Conservation (phyloP, 2,113 vertebrate genomes). For the Seriola quinqueradiata region DNA sequence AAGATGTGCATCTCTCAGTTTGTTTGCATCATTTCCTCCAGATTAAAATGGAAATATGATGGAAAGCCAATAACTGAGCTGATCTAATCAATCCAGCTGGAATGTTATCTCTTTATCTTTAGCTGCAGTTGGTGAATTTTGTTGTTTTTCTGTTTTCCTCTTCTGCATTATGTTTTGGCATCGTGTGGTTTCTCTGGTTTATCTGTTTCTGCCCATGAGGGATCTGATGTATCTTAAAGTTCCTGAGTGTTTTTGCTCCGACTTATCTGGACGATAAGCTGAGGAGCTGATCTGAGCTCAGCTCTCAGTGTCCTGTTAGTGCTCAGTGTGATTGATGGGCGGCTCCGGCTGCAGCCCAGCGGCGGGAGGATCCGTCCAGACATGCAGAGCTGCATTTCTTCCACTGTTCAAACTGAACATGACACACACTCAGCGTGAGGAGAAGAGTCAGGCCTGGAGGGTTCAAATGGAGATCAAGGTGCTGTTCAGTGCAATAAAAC, state of each 20-base stretch:
- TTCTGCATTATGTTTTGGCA: background rate
- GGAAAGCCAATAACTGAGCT: background rate
- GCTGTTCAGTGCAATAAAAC: background rate
- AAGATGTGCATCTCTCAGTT: too few relatives aligned
- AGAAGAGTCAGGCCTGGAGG: slow-evolving; percentile 56
- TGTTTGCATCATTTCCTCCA: background rate
- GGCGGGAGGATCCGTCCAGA: slow-evolving; percentile 44
- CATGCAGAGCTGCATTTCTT: slow-evolving; percentile 51
- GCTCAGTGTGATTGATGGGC: slow-evolving; percentile 21
- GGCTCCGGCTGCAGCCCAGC: slow-evolving; percentile 13
- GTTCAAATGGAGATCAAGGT: slow-evolving; percentile 73
- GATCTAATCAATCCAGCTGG: background rate
- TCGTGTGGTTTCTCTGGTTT: background rate
- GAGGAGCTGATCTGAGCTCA: too few relatives aligned
- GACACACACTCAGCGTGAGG: background rate
- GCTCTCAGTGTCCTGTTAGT: too few relatives aligned
- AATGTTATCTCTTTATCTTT: background rate
- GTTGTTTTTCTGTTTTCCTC: background rate
- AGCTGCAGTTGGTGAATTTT: background rate
- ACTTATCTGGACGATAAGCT: too few relatives aligned
- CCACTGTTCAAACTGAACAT: slow-evolving; percentile 23
- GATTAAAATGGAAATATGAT: too few relatives aligned
- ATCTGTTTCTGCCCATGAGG: background rate
- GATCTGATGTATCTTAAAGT: background rate
- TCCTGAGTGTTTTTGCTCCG: background rate